These are phyloP conservation scores for Drosophila nigromelanica DNA, from an alignment of 1,140 invertebrate species.

Conservation along the genomic window DNA sequence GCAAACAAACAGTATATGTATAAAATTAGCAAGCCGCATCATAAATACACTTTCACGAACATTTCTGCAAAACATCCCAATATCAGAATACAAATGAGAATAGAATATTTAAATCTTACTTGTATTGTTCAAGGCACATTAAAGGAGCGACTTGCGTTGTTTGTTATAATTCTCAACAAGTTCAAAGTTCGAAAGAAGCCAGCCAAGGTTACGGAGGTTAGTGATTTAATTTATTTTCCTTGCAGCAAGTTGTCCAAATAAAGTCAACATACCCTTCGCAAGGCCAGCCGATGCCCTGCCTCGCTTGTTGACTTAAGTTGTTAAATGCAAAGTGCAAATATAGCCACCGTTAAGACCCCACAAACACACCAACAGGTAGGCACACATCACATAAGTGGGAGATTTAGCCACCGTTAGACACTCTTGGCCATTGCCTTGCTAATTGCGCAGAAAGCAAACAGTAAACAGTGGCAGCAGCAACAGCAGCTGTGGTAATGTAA, in stretches of 20 bases:
- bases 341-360: conserved; percentile 56
- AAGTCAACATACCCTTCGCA: not conserved
- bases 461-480: conserved; percentile 16
- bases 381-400: conserved; percentile 30
- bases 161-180: too few relatives aligned
- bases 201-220: too few relatives aligned
- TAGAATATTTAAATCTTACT: not conserved
- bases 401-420: conserved; percentile 60
- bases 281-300: conserved; percentile 6
- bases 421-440: conserved; percentile 59
- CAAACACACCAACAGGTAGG: not conserved
- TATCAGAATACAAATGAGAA: not conserved
- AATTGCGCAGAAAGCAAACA: conserved; percentile 72
- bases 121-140: too few relatives aligned
- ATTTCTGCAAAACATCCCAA: not conserved
- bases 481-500: conserved; percentile 45
- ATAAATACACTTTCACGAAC: conserved; percentile 34
- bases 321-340: conserved; percentile 71
- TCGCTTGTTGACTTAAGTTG: conserved; percentile 48
- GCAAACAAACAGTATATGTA: not conserved
- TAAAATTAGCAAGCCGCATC: conserved; percentile 19
- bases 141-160: too few relatives aligned
- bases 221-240: not conserved
- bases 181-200: too few relatives aligned
- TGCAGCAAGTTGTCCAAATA: not conserved